Conservation (phyloP, 1,140 invertebrate species). For the Campoletis sonorensis region DNA sequence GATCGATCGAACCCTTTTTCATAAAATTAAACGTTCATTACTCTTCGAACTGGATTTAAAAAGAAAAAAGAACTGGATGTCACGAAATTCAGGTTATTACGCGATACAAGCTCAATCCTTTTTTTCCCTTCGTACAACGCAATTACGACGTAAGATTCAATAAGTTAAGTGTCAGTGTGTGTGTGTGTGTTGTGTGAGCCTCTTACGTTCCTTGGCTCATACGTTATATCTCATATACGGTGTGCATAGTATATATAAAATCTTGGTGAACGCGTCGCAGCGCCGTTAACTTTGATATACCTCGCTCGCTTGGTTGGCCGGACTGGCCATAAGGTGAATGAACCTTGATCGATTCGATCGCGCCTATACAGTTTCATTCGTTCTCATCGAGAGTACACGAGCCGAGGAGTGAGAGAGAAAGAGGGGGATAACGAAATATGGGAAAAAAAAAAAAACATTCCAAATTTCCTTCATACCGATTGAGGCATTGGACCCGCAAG, state of each 20-base stretch:
- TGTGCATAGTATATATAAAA: constrained; percentile 7
- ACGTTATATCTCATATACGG: constrained; percentile 3
- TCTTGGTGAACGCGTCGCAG: constrained; percentile 37
- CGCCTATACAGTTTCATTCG: constrained; percentile 7
- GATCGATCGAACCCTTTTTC: too few species aligned
- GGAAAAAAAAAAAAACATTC: too few species aligned
- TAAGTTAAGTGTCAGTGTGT: not conserved
- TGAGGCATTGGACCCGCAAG: too few species aligned
- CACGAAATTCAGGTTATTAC: too few species aligned
- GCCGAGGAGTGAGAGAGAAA: not conserved
- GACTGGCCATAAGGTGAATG: constrained; percentile 32
- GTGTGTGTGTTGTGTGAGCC: not conserved
- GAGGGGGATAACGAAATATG: not conserved
- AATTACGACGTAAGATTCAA: constrained; percentile 1
- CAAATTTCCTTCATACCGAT: too few species aligned
- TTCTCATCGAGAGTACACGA: not conserved
- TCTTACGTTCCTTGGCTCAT: not conserved
- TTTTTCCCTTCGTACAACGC: not conserved
- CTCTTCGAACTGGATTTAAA: too few species aligned
- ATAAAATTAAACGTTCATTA: too few species aligned
- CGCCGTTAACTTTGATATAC: constrained; percentile 41
- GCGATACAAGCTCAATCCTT: not conserved
- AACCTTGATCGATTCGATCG: constrained; percentile 37
- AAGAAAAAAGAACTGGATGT: too few species aligned
- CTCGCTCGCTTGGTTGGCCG: constrained; percentile 14